A percentile compares a stretch with the other conserved stretches of the same genome.
Conservation (phyloP, 1,140 invertebrate species). For the Zaprionus africanus region DNA sequence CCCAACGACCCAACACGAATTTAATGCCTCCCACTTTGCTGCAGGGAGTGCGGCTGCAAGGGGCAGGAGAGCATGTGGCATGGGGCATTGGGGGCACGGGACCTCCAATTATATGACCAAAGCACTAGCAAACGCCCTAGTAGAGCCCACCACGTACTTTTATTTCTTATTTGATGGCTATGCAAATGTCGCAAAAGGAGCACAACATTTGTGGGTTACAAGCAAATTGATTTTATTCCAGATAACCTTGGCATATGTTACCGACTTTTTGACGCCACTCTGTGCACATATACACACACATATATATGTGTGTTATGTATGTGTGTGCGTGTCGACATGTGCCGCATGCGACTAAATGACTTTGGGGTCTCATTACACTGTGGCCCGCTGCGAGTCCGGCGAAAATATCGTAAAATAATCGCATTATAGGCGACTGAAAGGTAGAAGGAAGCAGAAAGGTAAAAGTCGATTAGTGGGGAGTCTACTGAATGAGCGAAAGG, state of each 20-base stretch:
- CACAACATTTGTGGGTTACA: constrained; percentile 7
- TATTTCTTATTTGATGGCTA: constrained; percentile 77
- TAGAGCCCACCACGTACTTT: constrained; percentile 49
- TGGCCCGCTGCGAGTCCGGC: constrained; percentile 48
- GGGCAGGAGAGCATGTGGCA: no score
- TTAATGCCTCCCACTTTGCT: constrained; percentile 39
- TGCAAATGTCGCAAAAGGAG: constrained; percentile 57
- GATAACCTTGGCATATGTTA: constrained; percentile 27
- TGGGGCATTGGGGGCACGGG: no score
- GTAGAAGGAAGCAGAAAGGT: constrained; percentile 21
- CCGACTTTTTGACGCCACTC: constrained; percentile 56
- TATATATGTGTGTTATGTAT: neutral
- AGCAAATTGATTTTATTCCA: constrained; percentile 4
- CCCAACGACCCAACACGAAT: constrained; percentile 30
- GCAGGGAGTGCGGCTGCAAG: no score
- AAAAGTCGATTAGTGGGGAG: constrained; percentile 47
- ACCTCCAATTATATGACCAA: constrained; percentile 57
- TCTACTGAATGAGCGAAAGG: neutral
- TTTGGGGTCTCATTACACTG: constrained; percentile 67
- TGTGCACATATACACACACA: neutral
- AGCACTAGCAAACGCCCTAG: constrained; percentile 25
- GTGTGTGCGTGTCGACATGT: constrained; percentile 20
- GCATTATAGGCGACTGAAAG: constrained; percentile 35
- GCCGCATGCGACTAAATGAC: constrained; percentile 57
- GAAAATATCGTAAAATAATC: constrained; percentile 64